Conservation (phyloP, 2,797 vertebrate genomes). For the Zalophus californianus region DNA sequence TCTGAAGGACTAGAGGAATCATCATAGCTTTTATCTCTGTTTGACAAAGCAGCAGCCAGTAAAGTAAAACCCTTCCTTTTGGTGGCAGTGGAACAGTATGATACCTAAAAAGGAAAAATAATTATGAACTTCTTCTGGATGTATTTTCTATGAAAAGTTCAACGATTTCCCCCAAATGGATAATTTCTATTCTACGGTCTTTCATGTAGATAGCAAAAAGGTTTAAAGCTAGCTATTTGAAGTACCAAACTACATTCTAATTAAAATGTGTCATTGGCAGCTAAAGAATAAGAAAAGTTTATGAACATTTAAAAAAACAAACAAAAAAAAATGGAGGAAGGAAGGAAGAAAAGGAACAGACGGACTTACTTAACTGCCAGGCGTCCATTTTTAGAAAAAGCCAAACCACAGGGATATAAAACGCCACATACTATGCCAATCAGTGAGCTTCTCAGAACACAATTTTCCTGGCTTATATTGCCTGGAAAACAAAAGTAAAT, state of each 20-base stretch:
- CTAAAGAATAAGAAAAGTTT: constrained; percentile 50
- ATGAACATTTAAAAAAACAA: constrained; percentile 4
- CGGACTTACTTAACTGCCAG: constrained; percentile 88
- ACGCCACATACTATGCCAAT: constrained; percentile 87
- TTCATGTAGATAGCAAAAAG: constrained; percentile 30
- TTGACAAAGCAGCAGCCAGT: constrained; percentile 73
- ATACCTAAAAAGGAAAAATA: constrained; percentile 76
- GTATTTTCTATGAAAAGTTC: not conserved
- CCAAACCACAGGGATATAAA: constrained; percentile 90
- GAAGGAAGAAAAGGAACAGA: not conserved
- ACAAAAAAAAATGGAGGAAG: not conserved
- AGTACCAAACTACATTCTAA: constrained; percentile 44
- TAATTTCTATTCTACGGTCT: constrained; percentile 30
- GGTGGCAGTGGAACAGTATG: constrained; percentile 78
- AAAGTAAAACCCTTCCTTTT: constrained; percentile 76
- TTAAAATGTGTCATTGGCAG: constrained; percentile 43
- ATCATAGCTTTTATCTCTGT: constrained; percentile 66
- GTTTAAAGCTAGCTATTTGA: constrained; percentile 48
- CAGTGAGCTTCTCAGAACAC: constrained; percentile 88
- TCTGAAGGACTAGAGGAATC: constrained; percentile 58
- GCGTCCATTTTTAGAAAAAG: constrained; percentile 89
- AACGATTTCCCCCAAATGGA: not conserved
- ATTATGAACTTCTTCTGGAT: not conserved
- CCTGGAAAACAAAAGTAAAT: constrained; percentile 80
- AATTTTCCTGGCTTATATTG: constrained; percentile 89